Conservation (phyloP, 2,113 vertebrate genomes). For the Malurus elegans region DNA sequence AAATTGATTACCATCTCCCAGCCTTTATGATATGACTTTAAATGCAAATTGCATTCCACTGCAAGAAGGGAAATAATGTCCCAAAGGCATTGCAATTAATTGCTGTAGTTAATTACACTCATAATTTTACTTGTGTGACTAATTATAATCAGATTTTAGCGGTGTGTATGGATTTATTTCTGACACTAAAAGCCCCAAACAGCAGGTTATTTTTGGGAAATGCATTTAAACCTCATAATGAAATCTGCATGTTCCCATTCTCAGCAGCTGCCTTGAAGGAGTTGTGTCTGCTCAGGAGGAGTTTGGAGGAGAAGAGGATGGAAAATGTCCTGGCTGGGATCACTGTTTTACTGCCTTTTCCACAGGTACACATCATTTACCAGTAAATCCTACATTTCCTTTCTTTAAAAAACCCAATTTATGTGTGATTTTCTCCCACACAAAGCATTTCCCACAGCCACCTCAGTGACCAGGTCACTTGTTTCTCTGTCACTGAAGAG, state of each 20-base stretch:
- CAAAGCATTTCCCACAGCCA: background rate
- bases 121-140: slow-evolving; percentile 27
- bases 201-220: background rate
- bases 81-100: slow-evolving; percentile 37
- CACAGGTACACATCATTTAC: background rate
- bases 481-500: background rate
- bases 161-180: background rate
- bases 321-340: background rate
- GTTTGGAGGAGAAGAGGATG: background rate
- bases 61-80: background rate
- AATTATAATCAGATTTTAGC: slow-evolving; percentile 3
- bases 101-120: slow-evolving; percentile 13
- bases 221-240: background rate
- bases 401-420: background rate
- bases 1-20: background rate
- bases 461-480: background rate
- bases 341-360: background rate
- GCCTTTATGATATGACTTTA: background rate
- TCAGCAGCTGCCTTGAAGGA: background rate
- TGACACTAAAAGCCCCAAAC: background rate
- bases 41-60: background rate
- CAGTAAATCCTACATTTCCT: background rate
- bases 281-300: background rate
- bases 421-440: background rate
- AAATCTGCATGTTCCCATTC: background rate